Evolutionary conservation across 2,113 vertebrate species (phyloP), one percentile per base, ranked within the genome.

Genomic region (Periophthalmodon schlosseri): DNA sequence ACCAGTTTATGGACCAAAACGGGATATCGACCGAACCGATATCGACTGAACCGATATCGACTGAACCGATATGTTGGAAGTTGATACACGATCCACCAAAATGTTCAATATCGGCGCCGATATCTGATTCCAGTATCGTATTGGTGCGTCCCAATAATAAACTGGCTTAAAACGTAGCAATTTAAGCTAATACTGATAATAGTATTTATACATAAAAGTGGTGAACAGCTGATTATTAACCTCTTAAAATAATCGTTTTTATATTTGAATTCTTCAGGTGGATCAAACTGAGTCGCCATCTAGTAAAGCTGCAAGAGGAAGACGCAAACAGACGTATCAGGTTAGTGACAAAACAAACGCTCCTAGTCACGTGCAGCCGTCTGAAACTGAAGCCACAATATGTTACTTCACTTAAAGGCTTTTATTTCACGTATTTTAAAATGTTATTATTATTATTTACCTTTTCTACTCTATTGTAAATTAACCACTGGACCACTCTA

Each of bases 261-360:
- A 24, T 80, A 10, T 75, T 33, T 39, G 34, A 36, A 24, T 75
- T 69, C 5, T 20, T 84, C 61, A 93, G 91, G 16, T 16, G 0
- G 87, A 86, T 63, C 77, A 86, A 20, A n/a, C 33, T 0, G 63
- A 68, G 21, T 68, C 84, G 0, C 58, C 68, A 0, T 46, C 61
- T 1, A 74, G 13, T 76, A 85, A 85, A 84, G 81, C 76, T 44
- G 69, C 75, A 54, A 92, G 63, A 83, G 23, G 18, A 47, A 88
- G 88, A 50, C 81, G 69, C 76, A 85, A 72, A 66, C 60, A 58
- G 0, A 8, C 13, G 1, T 94, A 94, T 70, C 78, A 88, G 89
- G 93, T 93, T 82, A 1, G 2, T 15, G 33, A 34, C 21, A n/a
- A 36, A 11, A 11, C 39, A 44, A 47, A 23, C 1, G 15, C 1